A percentile compares a stretch with the other conserved stretches of the same genome.
phyloP scores from a whole-genome alignment of 2,888 invertebrate genomes.

The Synergus laeviventris region DNA sequence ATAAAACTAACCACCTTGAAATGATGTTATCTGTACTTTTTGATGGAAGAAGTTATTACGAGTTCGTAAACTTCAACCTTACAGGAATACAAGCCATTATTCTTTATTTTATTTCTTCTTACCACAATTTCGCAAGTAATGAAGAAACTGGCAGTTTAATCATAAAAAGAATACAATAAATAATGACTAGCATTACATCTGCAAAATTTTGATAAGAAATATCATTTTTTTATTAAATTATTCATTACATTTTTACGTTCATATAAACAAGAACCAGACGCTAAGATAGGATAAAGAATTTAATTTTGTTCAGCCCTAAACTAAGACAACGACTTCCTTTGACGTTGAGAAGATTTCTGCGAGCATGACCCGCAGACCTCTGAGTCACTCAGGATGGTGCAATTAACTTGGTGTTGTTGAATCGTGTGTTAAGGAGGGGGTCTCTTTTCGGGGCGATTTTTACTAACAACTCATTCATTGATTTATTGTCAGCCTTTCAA shows the following conservation, averaged over 20 bases:
- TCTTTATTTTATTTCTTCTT: not conserved
- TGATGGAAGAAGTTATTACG: constrained; percentile 1
- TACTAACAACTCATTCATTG: constrained; percentile 18
- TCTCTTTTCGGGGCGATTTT: constrained; percentile 51
- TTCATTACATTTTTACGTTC: not conserved
- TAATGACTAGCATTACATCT: not conserved
- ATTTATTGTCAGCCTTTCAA: constrained; percentile 38
- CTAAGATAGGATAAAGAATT: not conserved
- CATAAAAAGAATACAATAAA: not conserved
- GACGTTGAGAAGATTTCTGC: constrained; percentile 50
- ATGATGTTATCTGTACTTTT: not conserved
- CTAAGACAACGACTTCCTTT: constrained; percentile 24
- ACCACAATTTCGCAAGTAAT: not conserved
- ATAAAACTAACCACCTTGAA: constrained; percentile 9
- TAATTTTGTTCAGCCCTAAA: not conserved
- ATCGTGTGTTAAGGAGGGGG: constrained; percentile 65
- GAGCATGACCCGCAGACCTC: constrained; percentile 55
- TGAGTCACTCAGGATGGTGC: constrained; percentile 68
- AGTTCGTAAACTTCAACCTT: not conserved
- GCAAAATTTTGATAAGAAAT: too few species aligned
- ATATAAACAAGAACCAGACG: not conserved
- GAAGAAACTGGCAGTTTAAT: not conserved
- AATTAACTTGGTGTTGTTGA: constrained; percentile 68
- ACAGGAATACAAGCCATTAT: not conserved
- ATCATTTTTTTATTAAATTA: not conserved